A percentile compares a stretch with the other conserved stretches of the same genome.
These are phyloP conservation scores for Mus spicilegus DNA, from an alignment of 2,113 vertebrate genomes.

Conservation along the genomic window DNA sequence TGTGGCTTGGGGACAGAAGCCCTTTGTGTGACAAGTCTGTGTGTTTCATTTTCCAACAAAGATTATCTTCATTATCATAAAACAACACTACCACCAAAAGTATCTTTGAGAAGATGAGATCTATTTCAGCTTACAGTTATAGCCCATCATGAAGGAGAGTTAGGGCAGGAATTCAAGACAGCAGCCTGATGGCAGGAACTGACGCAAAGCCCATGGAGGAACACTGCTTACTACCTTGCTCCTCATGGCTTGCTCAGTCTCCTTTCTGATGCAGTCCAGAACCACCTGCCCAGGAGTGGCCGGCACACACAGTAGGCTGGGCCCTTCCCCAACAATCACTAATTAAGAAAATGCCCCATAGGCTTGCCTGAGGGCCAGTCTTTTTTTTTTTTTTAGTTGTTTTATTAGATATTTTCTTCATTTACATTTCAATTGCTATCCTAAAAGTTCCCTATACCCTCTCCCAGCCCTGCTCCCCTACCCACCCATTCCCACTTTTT, in stretches of 20 bases:
- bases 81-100: neutral
- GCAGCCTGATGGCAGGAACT: neutral
- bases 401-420: too few species aligned
- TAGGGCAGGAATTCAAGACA: neutral
- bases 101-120: neutral
- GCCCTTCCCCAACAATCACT: neutral
- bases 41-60: neutral
- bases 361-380: neutral
- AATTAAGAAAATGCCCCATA: neutral
- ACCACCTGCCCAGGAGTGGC: neutral
- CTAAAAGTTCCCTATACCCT: too few species aligned
- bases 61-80: neutral
- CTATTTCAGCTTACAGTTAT: neutral
- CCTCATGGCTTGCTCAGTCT: neutral
- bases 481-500: too few species aligned
- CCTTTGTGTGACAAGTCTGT: neutral
- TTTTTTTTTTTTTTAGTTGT: neutral
- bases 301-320: neutral
- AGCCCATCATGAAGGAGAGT: neutral
- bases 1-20: neutral
- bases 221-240: neutral
- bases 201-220: neutral
- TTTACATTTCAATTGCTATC: too few species aligned
- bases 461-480: too few species aligned
- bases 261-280: neutral